These are phyloP conservation scores for Lampropteryx suffumata DNA, from an alignment of 2,888 invertebrate species.

Conservation along the genomic window DNA sequence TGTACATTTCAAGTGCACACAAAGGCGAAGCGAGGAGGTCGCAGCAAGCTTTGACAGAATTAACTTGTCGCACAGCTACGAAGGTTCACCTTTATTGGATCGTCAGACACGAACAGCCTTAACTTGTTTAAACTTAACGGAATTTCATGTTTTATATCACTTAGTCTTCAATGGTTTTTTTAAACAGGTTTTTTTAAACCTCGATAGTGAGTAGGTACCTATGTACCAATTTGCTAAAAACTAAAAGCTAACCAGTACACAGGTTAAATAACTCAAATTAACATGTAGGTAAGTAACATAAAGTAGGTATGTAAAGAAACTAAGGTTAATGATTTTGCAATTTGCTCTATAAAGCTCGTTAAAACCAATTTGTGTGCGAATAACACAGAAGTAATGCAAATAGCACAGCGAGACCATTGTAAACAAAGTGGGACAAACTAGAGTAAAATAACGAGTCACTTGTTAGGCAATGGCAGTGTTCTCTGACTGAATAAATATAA, in stretches of 20 bases:
- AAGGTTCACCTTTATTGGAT: constrained; percentile 74
- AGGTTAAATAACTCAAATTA: too few relatives aligned
- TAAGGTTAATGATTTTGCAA: not conserved
- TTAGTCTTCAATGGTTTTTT: too few relatives aligned
- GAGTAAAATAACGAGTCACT: constrained; percentile 60
- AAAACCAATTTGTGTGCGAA: constrained; percentile 27
- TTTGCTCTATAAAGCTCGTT: constrained; percentile 8
- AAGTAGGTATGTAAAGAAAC: too few relatives aligned
- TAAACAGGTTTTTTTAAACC: constrained; percentile 18
- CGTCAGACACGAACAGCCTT: constrained; percentile 37
- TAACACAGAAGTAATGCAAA: constrained; percentile 35
- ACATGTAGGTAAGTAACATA: too few relatives aligned
- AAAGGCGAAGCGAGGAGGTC: constrained; percentile 79
- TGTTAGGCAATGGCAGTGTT: constrained; percentile 63
- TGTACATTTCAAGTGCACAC: constrained; percentile 83
- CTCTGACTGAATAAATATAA: constrained; percentile 65
- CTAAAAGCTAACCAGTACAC: too few relatives aligned
- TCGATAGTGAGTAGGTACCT: too few relatives aligned
- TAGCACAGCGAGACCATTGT: constrained; percentile 48
- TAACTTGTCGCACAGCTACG: constrained; percentile 75
- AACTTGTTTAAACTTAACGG: constrained; percentile 30
- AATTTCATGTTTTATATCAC: constrained; percentile 42
- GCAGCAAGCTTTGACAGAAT: constrained; percentile 80
- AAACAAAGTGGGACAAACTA: constrained; percentile 61
- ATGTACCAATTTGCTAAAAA: too few relatives aligned